Evolutionary conservation across 2,888 invertebrate genomes (phyloP).

Genomic region (Drosophila hamatofila): DNA sequence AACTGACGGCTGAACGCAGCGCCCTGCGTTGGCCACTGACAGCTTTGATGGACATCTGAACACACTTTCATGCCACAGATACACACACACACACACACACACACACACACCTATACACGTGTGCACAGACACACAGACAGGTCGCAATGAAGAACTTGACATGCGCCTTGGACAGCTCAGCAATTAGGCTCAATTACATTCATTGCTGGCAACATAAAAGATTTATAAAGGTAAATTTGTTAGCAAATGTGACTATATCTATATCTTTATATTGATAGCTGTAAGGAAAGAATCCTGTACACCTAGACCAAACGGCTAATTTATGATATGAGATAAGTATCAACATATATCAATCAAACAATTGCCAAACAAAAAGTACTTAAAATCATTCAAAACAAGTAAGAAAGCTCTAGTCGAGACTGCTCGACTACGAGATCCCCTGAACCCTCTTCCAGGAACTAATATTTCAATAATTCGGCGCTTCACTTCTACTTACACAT

Average conservation of each 20-base stretch:
- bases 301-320: too few species aligned
- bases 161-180: slow-evolving; percentile 34
- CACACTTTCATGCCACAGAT: slow-evolving; percentile 57
- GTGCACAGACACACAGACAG: slow-evolving; percentile 1
- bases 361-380: not conserved
- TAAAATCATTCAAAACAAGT: too few species aligned
- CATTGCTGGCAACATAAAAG: slow-evolving; percentile 1
- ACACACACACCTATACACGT: slow-evolving; percentile 28
- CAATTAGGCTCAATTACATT: slow-evolving; percentile 31
- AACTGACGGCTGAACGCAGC: not conserved
- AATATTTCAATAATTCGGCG: too few species aligned
- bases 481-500: too few species aligned
- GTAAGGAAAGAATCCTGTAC: too few species aligned
- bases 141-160: slow-evolving; percentile 49
- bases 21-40: slow-evolving; percentile 56
- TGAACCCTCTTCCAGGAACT: too few species aligned
- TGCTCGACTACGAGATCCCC: too few species aligned
- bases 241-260: not conserved
- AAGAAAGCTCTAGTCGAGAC: too few species aligned
- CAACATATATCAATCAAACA: not conserved
- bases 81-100: slow-evolving; percentile 36
- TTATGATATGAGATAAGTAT: too few species aligned
- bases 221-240: not conserved
- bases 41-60: slow-evolving; percentile 72
- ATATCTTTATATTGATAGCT: not conserved